Percentiles rank a stretch among this genome's conserved stretches.
phyloP scores from a whole-genome alignment of 2,113 vertebrate species.

The Pomatostomus ruficeps region DNA sequence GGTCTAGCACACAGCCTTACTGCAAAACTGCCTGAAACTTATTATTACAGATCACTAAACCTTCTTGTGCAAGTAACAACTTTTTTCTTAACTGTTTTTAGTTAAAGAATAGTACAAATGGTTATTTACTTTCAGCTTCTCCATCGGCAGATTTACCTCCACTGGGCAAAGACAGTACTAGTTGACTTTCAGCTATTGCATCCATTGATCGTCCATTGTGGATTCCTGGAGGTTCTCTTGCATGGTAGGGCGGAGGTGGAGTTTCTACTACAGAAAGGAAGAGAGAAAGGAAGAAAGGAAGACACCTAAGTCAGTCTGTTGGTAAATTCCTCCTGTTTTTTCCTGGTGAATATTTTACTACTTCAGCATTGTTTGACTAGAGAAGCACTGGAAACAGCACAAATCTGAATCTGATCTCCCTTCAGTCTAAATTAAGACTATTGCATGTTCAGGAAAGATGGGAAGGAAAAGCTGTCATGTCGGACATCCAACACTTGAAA shows the following conservation, averaged over 20 bases:
- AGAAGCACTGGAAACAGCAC: background rate
- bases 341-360: background rate
- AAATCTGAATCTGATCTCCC: background rate
- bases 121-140: conserved; percentile 63
- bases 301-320: background rate
- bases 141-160: conserved; percentile 75
- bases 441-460: background rate
- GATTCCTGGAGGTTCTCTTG: conserved; percentile 76
- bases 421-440: background rate
- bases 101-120: conserved; percentile 35
- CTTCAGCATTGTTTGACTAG: background rate
- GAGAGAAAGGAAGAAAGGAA: background rate
- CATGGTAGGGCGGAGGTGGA: conserved; percentile 83
- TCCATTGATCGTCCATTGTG: conserved; percentile 79
- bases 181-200: conserved; percentile 72
- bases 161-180: conserved; percentile 79
- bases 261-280: conserved; percentile 74
- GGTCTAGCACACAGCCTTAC: background rate
- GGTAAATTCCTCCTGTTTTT: background rate
- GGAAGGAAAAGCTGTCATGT: background rate
- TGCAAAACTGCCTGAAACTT: background rate
- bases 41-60: background rate
- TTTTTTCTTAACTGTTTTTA: background rate
- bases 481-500: background rate
- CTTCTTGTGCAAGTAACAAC: background rate